phyloP scores from a whole-genome alignment of 2,888 invertebrate species.

The Chirona hameri region DNA sequence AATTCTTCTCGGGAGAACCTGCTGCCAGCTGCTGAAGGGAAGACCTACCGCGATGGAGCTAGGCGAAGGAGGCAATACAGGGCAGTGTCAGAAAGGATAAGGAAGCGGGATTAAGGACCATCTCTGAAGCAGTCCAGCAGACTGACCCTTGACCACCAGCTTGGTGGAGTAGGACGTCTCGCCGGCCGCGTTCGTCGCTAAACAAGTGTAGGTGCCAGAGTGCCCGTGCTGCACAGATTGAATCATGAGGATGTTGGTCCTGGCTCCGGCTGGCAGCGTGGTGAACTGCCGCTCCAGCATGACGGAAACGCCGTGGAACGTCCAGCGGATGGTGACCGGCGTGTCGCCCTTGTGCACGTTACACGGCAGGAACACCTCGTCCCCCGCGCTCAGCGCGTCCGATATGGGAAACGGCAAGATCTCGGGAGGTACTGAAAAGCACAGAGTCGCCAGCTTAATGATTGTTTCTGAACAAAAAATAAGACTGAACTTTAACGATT shows the following conservation, averaged over 20 bases:
- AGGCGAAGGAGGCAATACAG: too few species aligned
- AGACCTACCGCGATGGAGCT: too few species aligned
- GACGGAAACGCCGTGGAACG: too few species aligned
- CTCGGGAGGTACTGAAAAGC: too few species aligned
- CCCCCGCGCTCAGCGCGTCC: background rate
- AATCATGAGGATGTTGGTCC: conserved; percentile 42
- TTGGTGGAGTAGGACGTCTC: conserved; percentile 62
- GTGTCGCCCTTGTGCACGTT: conserved; percentile 42
- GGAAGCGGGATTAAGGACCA: too few species aligned
- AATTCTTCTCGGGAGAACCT: too few species aligned
- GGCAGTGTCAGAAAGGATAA: too few species aligned
- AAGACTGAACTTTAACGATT: background rate
- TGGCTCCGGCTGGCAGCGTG: conserved; percentile 39
- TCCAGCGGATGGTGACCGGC: conserved; percentile 44
- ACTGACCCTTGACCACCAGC: conserved; percentile 70
- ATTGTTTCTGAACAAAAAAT: too few species aligned
- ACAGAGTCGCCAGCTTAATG: too few species aligned
- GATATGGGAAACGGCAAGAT: too few species aligned
- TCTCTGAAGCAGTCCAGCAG: too few species aligned
- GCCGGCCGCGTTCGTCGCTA: conserved; percentile 67
- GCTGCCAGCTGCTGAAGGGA: too few species aligned
- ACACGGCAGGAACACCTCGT: background rate
- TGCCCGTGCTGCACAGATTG: conserved; percentile 40
- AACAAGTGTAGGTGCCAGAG: conserved; percentile 43
- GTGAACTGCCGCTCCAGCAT: conserved; percentile 37